Evolutionary conservation across 2,797 vertebrate species (phyloP).

Genomic region (Gouania willdenowi): DNA sequence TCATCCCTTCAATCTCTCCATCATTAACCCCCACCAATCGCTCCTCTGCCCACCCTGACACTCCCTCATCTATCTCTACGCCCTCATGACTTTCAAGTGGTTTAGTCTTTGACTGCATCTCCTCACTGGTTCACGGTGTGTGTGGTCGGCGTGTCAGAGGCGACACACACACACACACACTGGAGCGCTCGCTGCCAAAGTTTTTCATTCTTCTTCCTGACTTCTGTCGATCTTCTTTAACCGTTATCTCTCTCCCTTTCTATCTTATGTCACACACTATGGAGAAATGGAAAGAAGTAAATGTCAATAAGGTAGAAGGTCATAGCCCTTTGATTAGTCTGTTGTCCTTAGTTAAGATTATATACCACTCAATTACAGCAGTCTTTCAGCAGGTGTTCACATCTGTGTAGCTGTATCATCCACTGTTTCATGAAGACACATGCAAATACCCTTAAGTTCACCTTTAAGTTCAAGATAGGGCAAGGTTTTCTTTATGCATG

Average conservation of each 20-base stretch:
- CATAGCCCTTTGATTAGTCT: slow-evolving; percentile 32
- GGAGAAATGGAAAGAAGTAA: slow-evolving; percentile 10
- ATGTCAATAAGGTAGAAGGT: slow-evolving; percentile 22
- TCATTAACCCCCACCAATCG: slow-evolving; percentile 42
- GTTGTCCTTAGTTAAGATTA: too few relatives aligned
- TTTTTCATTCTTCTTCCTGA: slow-evolving; percentile 7
- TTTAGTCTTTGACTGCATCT: slow-evolving; percentile 32
- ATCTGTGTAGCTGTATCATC: too few relatives aligned
- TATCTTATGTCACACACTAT: slow-evolving; percentile 21
- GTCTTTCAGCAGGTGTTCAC: too few relatives aligned
- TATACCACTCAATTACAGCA: too few relatives aligned
- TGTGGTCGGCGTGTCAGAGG: slow-evolving; percentile 39
- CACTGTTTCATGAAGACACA: too few relatives aligned
- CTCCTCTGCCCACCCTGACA: slow-evolving; percentile 17
- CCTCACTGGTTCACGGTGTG: slow-evolving; percentile 35
- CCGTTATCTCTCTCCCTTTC: slow-evolving; percentile 26
- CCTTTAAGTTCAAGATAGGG: too few relatives aligned
- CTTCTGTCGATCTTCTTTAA: slow-evolving; percentile 32
- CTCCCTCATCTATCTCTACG: slow-evolving; percentile 42
- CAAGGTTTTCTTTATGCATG: too few relatives aligned
- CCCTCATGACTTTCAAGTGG: slow-evolving; percentile 42
- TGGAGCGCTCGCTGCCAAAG: slow-evolving; percentile 6
- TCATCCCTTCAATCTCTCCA: slow-evolving; percentile 37
- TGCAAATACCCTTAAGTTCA: too few relatives aligned
- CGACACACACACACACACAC: background rate